These are phyloP conservation scores for Papilio elwesi DNA, from an alignment of 2,888 invertebrate species.

Conservation along the genomic window DNA sequence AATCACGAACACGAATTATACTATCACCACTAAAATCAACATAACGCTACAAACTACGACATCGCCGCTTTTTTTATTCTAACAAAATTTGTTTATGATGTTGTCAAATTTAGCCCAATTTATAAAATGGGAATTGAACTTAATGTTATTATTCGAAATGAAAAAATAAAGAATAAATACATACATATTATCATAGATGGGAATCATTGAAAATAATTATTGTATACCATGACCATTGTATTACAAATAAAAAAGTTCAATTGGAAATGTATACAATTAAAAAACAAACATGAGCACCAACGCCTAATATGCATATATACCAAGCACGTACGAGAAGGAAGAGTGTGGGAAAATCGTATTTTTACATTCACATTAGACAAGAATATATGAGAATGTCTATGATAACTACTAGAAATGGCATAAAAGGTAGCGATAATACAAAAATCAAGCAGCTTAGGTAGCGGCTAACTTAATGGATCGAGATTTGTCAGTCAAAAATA, in stretches of 20 bases:
- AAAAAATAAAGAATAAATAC: not conserved
- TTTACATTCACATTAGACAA: not conserved
- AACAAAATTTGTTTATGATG: conserved; percentile 8
- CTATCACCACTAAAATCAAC: conserved; percentile 52
- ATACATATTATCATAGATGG: too few relatives aligned
- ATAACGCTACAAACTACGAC: conserved; percentile 49
- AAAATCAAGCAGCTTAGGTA: too few relatives aligned
- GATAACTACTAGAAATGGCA: too few relatives aligned
- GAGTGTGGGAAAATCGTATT: conserved; percentile 25
- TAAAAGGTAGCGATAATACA: too few relatives aligned
- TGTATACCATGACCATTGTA: not conserved
- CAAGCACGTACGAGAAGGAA: not conserved
- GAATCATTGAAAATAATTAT: not conserved
- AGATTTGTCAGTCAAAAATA: too few relatives aligned
- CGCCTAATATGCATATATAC: conserved; percentile 21
- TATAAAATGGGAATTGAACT: not conserved
- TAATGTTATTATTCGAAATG: not conserved
- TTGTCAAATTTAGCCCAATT: not conserved
- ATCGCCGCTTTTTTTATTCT: conserved; percentile 47
- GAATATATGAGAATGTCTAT: not conserved
- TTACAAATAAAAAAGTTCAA: not conserved
- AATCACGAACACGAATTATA: conserved; percentile 58
- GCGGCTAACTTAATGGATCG: too few relatives aligned
- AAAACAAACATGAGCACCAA: not conserved
- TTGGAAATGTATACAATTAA: not conserved